These are phyloP conservation scores for Nothobranchius kuhntae DNA, from an alignment of 2,113 vertebrate genomes.

Conservation along the genomic window DNA sequence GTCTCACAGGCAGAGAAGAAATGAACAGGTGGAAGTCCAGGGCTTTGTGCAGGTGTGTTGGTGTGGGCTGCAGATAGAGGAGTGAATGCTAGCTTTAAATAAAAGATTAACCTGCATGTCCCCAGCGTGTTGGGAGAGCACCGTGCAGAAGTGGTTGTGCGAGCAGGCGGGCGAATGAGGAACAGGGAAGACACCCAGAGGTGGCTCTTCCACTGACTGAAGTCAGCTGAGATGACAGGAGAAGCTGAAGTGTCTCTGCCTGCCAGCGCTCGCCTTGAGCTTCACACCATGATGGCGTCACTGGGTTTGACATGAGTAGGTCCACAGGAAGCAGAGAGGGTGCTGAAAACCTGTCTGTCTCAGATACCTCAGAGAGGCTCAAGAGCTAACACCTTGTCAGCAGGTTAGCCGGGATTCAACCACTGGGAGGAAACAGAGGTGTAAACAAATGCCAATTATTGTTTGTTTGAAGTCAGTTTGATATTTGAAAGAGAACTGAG, in stretches of 20 bases:
- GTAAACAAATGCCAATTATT: constrained; percentile 21
- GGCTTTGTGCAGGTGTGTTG: constrained; percentile 35
- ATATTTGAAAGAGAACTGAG: not conserved
- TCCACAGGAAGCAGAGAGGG: constrained; percentile 57
- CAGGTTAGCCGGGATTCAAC: constrained; percentile 25
- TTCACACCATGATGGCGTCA: constrained; percentile 63
- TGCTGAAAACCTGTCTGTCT: constrained; percentile 62
- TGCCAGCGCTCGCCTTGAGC: constrained; percentile 41
- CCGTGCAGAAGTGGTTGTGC: constrained; percentile 46
- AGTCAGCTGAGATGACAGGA: constrained; percentile 71
- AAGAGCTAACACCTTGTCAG: constrained; percentile 68
- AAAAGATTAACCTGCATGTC: constrained; percentile 75
- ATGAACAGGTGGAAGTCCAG: constrained; percentile 42
- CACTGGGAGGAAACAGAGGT: constrained; percentile 17
- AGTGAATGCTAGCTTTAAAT: constrained; percentile 67
- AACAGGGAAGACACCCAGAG: constrained; percentile 67
- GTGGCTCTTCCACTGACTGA: constrained; percentile 67
- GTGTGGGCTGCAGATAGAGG: constrained; percentile 59
- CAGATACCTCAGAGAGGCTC: constrained; percentile 32
- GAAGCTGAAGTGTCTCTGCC: constrained; percentile 52
- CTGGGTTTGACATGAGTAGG: constrained; percentile 71
- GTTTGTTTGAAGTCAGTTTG: constrained; percentile 3
- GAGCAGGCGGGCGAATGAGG: constrained; percentile 44
- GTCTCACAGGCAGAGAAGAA: constrained; percentile 13
- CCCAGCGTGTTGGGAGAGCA: constrained; percentile 64